These are phyloP conservation scores for Ictalurus furcatus DNA, from an alignment of 2,113 vertebrate genomes.

Conservation along the genomic window DNA sequence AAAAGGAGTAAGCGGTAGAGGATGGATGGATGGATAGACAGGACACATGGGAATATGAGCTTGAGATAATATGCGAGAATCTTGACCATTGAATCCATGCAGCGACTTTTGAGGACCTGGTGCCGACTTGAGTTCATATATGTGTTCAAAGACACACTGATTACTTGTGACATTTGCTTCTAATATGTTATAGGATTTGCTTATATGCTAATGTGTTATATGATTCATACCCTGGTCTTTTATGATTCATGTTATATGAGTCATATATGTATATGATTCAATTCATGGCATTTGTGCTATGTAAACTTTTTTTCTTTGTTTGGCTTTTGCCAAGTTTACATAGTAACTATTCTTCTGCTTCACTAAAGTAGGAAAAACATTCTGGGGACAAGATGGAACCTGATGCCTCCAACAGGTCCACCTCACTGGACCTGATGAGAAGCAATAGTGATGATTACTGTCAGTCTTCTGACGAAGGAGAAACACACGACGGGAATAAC, in stretches of 20 bases:
- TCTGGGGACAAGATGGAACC: slow-evolving; percentile 32
- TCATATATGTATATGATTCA: not conserved
- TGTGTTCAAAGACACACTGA: not conserved
- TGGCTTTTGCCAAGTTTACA: no score
- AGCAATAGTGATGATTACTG: not conserved
- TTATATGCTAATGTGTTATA: no score
- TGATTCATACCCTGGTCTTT: no score
- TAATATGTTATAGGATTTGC: no score
- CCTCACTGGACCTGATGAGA: slow-evolving; percentile 6
- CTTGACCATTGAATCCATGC: not conserved
- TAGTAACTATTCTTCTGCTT: not conserved
- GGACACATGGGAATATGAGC: not conserved
- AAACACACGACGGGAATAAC: not conserved
- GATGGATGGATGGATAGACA: no score
- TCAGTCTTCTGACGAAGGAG: not conserved
- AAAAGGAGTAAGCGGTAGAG: no score
- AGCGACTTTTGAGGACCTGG: not conserved
- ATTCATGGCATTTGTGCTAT: not conserved
- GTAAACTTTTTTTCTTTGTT: not conserved
- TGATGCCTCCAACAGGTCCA: not conserved
- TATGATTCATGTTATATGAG: not conserved
- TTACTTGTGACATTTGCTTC: not conserved
- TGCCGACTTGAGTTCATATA: not conserved
- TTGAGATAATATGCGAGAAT: not conserved
- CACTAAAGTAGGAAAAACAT: not conserved